These are phyloP conservation scores for Verasper variegatus DNA, from an alignment of 2,113 vertebrate genomes.

Conservation along the genomic window DNA sequence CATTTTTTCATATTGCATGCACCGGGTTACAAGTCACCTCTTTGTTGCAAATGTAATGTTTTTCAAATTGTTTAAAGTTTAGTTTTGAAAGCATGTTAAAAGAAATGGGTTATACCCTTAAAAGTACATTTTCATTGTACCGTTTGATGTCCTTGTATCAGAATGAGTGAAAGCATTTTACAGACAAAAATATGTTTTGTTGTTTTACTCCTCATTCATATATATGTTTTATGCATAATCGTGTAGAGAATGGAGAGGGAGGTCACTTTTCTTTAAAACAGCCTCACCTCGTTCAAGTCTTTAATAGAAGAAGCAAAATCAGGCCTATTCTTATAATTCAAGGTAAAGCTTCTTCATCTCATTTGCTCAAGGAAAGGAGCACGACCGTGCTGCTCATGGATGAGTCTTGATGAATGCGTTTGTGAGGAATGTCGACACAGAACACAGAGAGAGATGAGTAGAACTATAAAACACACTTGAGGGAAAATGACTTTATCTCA, in stretches of 20 bases:
- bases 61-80: slow-evolving; percentile 5
- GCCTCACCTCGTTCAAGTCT: slow-evolving; percentile 17
- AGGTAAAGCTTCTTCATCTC: slow-evolving; percentile 66
- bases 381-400: background rate
- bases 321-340: slow-evolving; percentile 58
- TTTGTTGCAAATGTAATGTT: slow-evolving; percentile 3
- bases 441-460: background rate
- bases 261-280: slow-evolving; percentile 36
- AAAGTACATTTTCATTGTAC: background rate
- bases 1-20: background rate
- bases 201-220: background rate
- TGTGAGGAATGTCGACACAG: background rate
- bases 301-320: slow-evolving; percentile 36
- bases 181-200: background rate
- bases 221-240: slow-evolving; percentile 1
- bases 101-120: no score
- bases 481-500: slow-evolving; percentile 24
- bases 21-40: background rate
- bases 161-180: background rate
- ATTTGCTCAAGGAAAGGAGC: slow-evolving; percentile 51
- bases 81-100: background rate
- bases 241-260: slow-evolving; percentile 22
- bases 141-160: background rate
- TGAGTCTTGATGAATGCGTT: background rate
- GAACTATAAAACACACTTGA: background rate